These are phyloP conservation scores for Alouatta palliata DNA, from an alignment of 2,113 vertebrate species.

Conservation along the genomic window DNA sequence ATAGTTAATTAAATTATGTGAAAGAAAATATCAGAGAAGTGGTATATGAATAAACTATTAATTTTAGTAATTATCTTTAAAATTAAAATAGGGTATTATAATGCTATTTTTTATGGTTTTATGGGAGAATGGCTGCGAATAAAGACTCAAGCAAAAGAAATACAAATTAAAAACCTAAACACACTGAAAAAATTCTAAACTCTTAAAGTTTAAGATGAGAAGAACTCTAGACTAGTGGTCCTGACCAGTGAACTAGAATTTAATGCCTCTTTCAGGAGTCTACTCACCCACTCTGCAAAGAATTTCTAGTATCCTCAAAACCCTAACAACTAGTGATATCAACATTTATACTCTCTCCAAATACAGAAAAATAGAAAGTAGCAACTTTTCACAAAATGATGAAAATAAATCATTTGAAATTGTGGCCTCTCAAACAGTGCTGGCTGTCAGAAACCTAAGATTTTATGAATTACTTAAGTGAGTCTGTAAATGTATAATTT, in stretches of 20 bases:
- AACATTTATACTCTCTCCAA: not conserved
- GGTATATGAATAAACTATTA: not conserved
- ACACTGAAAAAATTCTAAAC: not conserved
- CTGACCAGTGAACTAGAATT: not conserved
- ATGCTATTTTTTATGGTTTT: constrained; percentile 2
- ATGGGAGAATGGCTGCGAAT: not conserved
- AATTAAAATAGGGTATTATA: not conserved
- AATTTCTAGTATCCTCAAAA: not conserved
- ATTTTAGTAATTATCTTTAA: not conserved
- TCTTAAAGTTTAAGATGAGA: not conserved
- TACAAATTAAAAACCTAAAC: not conserved
- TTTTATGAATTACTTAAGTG: not conserved
- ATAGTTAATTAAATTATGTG: not conserved
- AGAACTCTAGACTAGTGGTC: not conserved
- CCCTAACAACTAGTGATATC: not conserved
- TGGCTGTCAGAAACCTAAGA: constrained; percentile 4
- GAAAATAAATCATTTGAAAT: not conserved
- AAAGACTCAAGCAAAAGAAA: constrained; percentile 5
- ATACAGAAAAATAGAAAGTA: not conserved
- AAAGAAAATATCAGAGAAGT: not conserved
- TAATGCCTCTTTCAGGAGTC: not conserved
- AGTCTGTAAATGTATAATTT: not conserved
- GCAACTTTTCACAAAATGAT: not conserved
- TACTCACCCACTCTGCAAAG: not conserved
- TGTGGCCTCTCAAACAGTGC: not conserved